phyloP scores from a whole-genome alignment of 2,797 vertebrate species.

The Denticeps clupeoides region DNA sequence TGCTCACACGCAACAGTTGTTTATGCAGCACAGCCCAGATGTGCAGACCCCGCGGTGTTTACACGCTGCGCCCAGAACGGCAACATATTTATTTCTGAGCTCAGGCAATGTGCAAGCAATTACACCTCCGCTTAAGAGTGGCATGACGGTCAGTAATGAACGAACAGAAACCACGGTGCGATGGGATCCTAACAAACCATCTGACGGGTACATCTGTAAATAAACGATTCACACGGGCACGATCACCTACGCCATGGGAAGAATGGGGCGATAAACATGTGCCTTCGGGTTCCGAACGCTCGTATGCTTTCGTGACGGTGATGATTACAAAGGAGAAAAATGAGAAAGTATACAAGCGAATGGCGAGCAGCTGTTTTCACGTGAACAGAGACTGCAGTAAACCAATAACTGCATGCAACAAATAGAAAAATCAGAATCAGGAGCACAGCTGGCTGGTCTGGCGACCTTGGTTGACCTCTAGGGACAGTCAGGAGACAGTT shows the following conservation, averaged over 20 bases:
- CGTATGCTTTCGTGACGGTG: too few relatives aligned
- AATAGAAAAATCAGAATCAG: too few relatives aligned
- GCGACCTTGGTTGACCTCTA: too few relatives aligned
- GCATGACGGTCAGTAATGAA: neutral
- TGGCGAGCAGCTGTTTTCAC: neutral
- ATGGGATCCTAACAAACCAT: neutral
- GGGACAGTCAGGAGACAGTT: too few relatives aligned
- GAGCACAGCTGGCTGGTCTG: too few relatives aligned
- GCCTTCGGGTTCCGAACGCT: too few relatives aligned
- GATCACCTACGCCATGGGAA: neutral
- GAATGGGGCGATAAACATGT: neutral
- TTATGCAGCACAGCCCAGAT: slow-evolving; percentile 12
- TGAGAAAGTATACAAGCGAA: neutral
- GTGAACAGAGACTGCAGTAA: too few relatives aligned
- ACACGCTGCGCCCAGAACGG: slow-evolving; percentile 2
- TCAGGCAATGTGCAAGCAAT: neutral
- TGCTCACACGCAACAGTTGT: slow-evolving; percentile 6
- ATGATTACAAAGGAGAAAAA: neutral
- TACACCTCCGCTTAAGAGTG: neutral
- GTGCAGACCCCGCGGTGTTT: slow-evolving; percentile 7
- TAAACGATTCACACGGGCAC: slow-evolving; percentile 1
- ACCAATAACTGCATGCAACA: too few relatives aligned
- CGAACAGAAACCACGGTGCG: neutral
- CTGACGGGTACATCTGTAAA: slow-evolving; percentile 12
- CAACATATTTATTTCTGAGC: neutral